Base-by-base conservation (phyloP, 1,140 invertebrate genomes). In the Ceratina calcarata region DNA sequence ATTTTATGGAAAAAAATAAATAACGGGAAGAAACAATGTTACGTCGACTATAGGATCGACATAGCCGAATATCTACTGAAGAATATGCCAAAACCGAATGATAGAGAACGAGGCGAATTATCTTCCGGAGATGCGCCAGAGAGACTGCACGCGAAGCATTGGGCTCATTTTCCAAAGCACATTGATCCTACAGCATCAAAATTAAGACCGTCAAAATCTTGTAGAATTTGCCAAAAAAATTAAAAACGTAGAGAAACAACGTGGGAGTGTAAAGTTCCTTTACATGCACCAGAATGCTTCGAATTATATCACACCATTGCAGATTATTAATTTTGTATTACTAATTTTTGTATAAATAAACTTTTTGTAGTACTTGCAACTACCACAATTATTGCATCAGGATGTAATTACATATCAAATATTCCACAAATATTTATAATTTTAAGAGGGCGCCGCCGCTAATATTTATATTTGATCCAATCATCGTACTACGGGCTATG, bases 161-260 rank as follows among this genome's bases (percentile, higher is more conserved):
- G 73, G 60, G 61, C 49, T 64, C 72, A 77, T 71, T 77, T 82
- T 57, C 24, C 55, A 3, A 78, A 82, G 37, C 27, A 78, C 61
- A 82, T 72, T 49, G 69, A 82, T 60, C 22, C 51, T 77, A 78
- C 80, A n/a, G 72, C 79, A 32, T 51, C 51, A 7, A 53, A 81
- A 81, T 24, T 1, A 58, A 81, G n/a, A 58, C 18, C 79, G 27
- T 32, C 73, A 70, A 76, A 60, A 71, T 18, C 24, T 1, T 81
- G 66, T 71, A 76, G 55, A 76, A 67, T 80, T 12, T 80, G 78
- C 53, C 45, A 62, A 18, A 81, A 71, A 71, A 22, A 81, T n/a
- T 76, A 76, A 66, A 76, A 81, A 76, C 58, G 79, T 13, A 76
- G 67, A 22, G 73, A 81, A 76, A 81, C 79, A n/a, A 71, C 66